Percentiles rank a stretch among this genome's conserved stretches.
phyloP scores from a whole-genome alignment of 2,888 invertebrate species.

The Pegoplata infirma region DNA sequence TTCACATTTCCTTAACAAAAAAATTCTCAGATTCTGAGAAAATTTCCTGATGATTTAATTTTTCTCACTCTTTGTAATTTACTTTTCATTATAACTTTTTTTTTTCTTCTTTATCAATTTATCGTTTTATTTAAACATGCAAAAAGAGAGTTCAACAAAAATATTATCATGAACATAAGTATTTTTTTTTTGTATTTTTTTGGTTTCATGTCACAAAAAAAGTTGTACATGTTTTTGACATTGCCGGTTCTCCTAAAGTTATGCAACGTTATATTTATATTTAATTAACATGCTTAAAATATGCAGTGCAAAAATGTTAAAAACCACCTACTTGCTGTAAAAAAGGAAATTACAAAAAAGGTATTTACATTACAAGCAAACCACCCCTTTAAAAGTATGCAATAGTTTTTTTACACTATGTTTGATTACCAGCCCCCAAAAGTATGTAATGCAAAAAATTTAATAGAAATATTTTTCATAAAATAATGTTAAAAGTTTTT shows the following conservation, averaged over 20 bases:
- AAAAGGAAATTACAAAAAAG: background rate
- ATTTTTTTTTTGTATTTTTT: background rate
- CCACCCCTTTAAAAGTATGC: background rate
- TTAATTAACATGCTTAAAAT: conserved; percentile 53
- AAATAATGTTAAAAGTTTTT: background rate
- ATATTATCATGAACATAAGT: background rate
- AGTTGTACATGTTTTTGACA: conserved; percentile 40
- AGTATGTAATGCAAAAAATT: background rate
- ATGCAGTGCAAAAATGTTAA: conserved; percentile 9
- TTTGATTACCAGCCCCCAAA: background rate
- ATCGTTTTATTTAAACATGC: background rate
- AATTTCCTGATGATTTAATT: no score
- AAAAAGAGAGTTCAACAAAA: background rate
- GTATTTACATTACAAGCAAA: background rate
- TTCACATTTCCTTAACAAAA: no score
- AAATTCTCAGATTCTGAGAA: no score
- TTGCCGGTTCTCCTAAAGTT: conserved; percentile 20
- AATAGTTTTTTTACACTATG: background rate
- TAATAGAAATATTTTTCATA: background rate
- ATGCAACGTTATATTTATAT: conserved; percentile 36
- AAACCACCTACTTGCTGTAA: background rate
- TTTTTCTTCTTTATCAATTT: background rate
- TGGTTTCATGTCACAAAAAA: background rate
- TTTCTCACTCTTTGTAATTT: no score
- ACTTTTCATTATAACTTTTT: background rate